Evolutionary conservation across 2,113 vertebrate genomes (phyloP), one percentile per base, ranked within the genome.

Genomic region (Antechinus flavipes): DNA sequence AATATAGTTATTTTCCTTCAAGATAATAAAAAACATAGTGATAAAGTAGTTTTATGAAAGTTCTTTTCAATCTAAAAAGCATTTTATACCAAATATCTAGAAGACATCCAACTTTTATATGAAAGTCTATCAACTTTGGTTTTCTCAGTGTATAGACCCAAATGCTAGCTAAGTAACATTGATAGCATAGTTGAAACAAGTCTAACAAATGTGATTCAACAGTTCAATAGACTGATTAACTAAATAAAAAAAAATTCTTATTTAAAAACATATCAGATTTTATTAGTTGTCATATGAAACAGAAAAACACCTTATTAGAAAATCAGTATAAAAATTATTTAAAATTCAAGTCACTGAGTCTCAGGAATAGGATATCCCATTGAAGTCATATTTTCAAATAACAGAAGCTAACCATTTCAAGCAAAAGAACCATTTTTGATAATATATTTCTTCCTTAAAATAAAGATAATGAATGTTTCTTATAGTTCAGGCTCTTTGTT

Each of bases 211-310:
- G 91, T 47, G 93, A 96, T 97, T 92, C 24, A 91, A 56, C 9
- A 56, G 92, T 58, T 91, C 35, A 89, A 54, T 11, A 97, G 9
- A 96, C 7, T 47, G 9, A 96, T 4, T 47, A 92, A 30, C 52
- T 92, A 92, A 97, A 53, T 91, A 58, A 93, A 91, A 96, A 90
- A 54, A 96, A 94, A 92, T n/a, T 50, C 90, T 54, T 93, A 91
- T n/a, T 27, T 90, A 90, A 90, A 96, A 91, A 61, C 1, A n/a
- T 24, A 7, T 91, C 46, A n/a, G 56, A 8, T 1, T 22, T 35
- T 92, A 54, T 93, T 92, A 52, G 46, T 19, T 94, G 55, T 84
- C 2, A 84, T 42, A 7, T 23, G 68, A 90, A 90, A 49, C 19
- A 95, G 93, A 89, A 91, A 94, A 95, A 2, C 61, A 27, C 23